Conservation (phyloP, 2,888 invertebrate species). For the Orthosia incerta region DNA sequence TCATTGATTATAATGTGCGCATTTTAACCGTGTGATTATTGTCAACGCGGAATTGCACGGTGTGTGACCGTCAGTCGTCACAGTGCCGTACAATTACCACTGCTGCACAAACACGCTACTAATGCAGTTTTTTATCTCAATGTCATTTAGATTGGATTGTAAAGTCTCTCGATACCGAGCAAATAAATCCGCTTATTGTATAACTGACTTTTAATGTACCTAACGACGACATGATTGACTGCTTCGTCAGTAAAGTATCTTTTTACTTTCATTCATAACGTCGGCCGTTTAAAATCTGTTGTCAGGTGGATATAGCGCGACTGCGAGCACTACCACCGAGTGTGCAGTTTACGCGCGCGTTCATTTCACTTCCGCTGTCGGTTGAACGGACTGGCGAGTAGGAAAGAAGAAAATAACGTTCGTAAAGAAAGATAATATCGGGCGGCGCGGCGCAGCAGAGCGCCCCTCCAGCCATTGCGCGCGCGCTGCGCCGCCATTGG, state of each 20-base stretch:
- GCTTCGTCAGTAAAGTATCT: slow-evolving; percentile 45
- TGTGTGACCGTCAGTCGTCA: slow-evolving; percentile 55
- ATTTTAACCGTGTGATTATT: slow-evolving; percentile 60
- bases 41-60: slow-evolving; percentile 61
- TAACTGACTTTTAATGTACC: slow-evolving; percentile 51
- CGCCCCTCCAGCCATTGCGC: slow-evolving; percentile 83
- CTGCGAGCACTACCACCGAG: slow-evolving; percentile 67
- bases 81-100: slow-evolving; percentile 47
- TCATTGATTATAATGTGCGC: slow-evolving; percentile 61
- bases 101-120: slow-evolving; percentile 42
- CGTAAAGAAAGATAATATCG: slow-evolving; percentile 88
- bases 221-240: slow-evolving; percentile 49
- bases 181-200: slow-evolving; percentile 52
- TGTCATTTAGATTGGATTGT: slow-evolving; percentile 50
- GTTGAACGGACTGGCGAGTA: slow-evolving; percentile 87
- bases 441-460: slow-evolving; percentile 76
- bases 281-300: slow-evolving; percentile 64
- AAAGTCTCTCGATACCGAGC: slow-evolving; percentile 35
- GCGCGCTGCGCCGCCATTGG: slow-evolving; percentile 84
- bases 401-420: slow-evolving; percentile 90
- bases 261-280: slow-evolving; percentile 69
- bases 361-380: slow-evolving; percentile 89
- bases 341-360: slow-evolving; percentile 88
- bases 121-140: slow-evolving; percentile 61
- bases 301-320: slow-evolving; percentile 64